Percentiles rank a stretch among this genome's conserved stretches.
phyloP scores from a whole-genome alignment of 2,113 vertebrate species.

The Abramis brama region DNA sequence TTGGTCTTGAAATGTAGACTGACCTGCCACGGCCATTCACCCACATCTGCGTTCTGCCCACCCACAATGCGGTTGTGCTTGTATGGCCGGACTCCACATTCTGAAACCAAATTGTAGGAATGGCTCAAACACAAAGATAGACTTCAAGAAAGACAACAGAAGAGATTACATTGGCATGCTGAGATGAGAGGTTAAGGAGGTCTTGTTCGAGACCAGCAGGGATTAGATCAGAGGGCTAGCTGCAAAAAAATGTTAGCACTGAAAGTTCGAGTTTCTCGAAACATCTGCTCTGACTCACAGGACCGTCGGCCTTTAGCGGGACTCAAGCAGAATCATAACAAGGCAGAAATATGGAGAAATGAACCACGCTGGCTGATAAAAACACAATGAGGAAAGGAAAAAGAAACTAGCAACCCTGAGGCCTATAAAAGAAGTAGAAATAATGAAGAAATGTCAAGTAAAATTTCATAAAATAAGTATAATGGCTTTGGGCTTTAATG shows the following conservation, averaged over 20 bases:
- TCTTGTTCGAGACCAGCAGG: background rate
- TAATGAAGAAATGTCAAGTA: background rate
- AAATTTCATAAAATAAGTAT: conserved; percentile 10
- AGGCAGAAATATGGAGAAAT: conserved; percentile 18
- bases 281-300: conserved; percentile 36
- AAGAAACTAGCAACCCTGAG: conserved; percentile 13
- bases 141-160: background rate
- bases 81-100: conserved; percentile 76
- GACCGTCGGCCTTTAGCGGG: background rate
- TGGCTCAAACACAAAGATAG: background rate
- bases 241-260: background rate
- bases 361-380: background rate
- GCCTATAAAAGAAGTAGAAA: background rate
- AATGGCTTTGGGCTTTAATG: conserved; percentile 8
- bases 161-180: background rate
- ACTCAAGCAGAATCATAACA: conserved; percentile 17
- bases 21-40: conserved; percentile 85
- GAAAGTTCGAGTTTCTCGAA: background rate
- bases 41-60: conserved; percentile 74
- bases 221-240: conserved; percentile 1
- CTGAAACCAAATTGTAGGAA: conserved; percentile 59
- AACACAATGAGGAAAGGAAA: conserved; percentile 16
- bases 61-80: conserved; percentile 81
- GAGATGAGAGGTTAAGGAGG: conserved; percentile 24
- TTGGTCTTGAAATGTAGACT: conserved; percentile 73